A percentile compares a stretch with the other conserved stretches of the same genome.
phyloP scores from a whole-genome alignment of 2,888 invertebrate species.

The Limnephilus lunatus region DNA sequence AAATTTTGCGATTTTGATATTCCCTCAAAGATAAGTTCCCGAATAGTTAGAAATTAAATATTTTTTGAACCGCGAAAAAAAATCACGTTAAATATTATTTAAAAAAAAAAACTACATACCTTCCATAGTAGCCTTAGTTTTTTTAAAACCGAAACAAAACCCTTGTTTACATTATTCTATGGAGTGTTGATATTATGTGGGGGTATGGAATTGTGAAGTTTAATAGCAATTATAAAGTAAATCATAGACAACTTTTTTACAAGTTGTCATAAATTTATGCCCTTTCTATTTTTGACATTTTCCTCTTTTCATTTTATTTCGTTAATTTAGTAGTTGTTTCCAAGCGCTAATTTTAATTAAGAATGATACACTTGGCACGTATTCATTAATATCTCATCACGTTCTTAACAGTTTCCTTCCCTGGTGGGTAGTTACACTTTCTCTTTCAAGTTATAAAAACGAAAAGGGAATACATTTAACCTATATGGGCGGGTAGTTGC shows the following conservation, averaged over 20 bases:
- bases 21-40: too few species aligned
- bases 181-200: too few species aligned
- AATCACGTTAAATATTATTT: too few species aligned
- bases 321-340: not conserved
- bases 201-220: too few species aligned
- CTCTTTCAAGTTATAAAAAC: not conserved
- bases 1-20: too few species aligned
- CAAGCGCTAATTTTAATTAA: not conserved
- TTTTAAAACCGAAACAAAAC: too few species aligned
- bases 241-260: not conserved
- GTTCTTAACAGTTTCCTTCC: not conserved
- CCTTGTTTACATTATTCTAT: too few species aligned
- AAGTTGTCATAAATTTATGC: not conserved
- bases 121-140: too few species aligned
- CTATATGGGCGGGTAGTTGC: not conserved
- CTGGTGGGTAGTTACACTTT: not conserved
- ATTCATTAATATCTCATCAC: not conserved
- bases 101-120: too few species aligned
- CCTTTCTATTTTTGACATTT: not conserved
- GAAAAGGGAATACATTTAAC: not conserved
- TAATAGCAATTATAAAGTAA: too few species aligned
- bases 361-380: not conserved
- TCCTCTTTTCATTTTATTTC: not conserved
- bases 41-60: too few species aligned
- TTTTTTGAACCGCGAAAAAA: too few species aligned